A percentile compares a stretch with the other conserved stretches of the same genome.
Conservation (phyloP, 2,113 vertebrate genomes). For the Solea solea region DNA sequence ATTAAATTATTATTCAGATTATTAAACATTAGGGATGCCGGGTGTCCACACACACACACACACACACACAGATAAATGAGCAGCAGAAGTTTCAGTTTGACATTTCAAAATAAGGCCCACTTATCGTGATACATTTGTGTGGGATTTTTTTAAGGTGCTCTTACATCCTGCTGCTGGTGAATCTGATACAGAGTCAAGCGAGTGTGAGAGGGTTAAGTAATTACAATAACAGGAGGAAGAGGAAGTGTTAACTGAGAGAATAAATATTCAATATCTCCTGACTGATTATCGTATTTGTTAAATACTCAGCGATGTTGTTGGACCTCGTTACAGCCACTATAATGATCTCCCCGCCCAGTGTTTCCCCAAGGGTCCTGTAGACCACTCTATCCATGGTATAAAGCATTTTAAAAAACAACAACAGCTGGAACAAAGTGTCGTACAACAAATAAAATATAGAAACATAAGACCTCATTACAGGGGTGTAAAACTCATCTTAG, state of each 20-base stretch:
- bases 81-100: background rate
- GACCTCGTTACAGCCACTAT: constrained; percentile 56
- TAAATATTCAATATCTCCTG: constrained; percentile 24
- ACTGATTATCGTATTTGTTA: constrained; percentile 47
- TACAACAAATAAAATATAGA: too few relatives aligned
- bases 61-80: background rate
- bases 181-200: background rate
- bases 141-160: background rate
- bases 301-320: constrained; percentile 50
- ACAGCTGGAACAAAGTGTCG: too few relatives aligned
- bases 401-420: too few relatives aligned
- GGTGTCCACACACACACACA: background rate
- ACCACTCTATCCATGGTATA: constrained; percentile 49
- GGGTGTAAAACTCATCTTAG: too few relatives aligned
- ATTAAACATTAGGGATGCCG: constrained; percentile 28
- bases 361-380: constrained; percentile 68
- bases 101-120: background rate
- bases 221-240: too few relatives aligned
- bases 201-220: too few relatives aligned
- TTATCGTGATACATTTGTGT: background rate
- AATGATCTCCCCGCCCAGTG: constrained; percentile 47
- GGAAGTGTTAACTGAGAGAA: background rate
- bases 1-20: constrained; percentile 36
- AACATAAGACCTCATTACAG: too few relatives aligned
- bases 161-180: background rate